Base-by-base conservation (phyloP, 1,140 invertebrate genomes). In the Phenacoccus solenopsis region DNA sequence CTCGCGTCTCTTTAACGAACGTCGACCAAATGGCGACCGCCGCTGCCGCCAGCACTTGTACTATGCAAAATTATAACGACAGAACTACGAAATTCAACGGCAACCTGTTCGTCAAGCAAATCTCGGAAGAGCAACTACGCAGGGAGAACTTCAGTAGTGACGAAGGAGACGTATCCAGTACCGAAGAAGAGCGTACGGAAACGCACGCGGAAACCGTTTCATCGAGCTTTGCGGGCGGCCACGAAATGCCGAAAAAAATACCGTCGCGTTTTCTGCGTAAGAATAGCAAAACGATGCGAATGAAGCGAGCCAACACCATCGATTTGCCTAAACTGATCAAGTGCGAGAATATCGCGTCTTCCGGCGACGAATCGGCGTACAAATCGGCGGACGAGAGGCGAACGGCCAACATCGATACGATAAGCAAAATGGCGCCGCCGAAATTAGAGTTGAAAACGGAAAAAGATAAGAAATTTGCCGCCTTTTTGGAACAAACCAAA, bases 241-340 rank as follows among this genome's bases (percentile, higher is more conserved):
- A 64, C 10, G 78, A 82, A 32, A 70, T 73, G n/a, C 74, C 77
- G 9, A 82, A 71, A 76, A 59, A 70, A 28, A 35, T 73, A 74
- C 73, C 72, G 12, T 27, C 22, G 2, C 59, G 30, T 72, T 78
- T 70, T 75, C 67, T 71, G 32, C 57, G 67, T 21, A 61, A 72
- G 72, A 82, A 78, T 30, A 83, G 79, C 35, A 90, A 89, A 74
- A 90, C 89, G 74, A 80, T 85, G 2, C 85, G 88, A 73, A 90
- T 92, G 83, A 93, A 92, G 80, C 82, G 91, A 24, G 90, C 90
- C 0, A 93, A 93, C 71, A 93, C 90, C 1, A 91, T 93, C 71
- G 90, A 93, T 75, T 91, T 93, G 75, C 89, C 90, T 0, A 89
- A 89, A 76, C 86, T 85, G 0, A 75, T 82, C 12, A 81, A 81